These are phyloP conservation scores for Myotis davidii DNA, from an alignment of 2,113 vertebrate genomes.

Conservation along the genomic window DNA sequence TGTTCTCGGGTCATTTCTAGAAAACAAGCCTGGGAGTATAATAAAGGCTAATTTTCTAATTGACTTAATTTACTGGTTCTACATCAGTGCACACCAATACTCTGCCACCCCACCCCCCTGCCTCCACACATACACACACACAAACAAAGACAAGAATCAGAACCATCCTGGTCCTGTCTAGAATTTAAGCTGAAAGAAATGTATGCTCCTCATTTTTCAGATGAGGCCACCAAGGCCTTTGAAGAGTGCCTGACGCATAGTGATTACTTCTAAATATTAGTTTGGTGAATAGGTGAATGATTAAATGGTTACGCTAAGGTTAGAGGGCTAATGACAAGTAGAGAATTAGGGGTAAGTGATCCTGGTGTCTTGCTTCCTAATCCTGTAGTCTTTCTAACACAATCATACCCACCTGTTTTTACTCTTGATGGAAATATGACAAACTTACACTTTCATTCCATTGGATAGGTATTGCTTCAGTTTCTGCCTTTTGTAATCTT, in stretches of 20 bases:
- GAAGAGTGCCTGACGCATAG: neutral
- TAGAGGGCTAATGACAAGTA: neutral
- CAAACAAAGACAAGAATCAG: neutral
- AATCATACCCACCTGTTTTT: neutral
- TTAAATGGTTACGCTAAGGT: neutral
- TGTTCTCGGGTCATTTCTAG: neutral
- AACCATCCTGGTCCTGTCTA: neutral
- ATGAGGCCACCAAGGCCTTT: neutral
- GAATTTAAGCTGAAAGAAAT: neutral
- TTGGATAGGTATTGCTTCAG: neutral
- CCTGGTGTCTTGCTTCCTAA: neutral
- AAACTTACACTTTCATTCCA: neutral
- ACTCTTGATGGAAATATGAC: neutral
- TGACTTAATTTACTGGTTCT: constrained; percentile 7
- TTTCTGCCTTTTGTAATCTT: neutral
- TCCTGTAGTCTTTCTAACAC: neutral
- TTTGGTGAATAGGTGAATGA: neutral
- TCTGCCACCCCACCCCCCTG: no score
- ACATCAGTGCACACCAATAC: neutral
- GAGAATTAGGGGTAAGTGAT: neutral
- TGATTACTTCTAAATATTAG: neutral
- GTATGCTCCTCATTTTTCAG: neutral
- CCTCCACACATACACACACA: neutral
- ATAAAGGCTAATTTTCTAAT: neutral
- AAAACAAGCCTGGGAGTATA: neutral